Evolutionary conservation across 2,888 invertebrate genomes (phyloP).

Genomic region (Chrysotoxum bicinctum): DNA sequence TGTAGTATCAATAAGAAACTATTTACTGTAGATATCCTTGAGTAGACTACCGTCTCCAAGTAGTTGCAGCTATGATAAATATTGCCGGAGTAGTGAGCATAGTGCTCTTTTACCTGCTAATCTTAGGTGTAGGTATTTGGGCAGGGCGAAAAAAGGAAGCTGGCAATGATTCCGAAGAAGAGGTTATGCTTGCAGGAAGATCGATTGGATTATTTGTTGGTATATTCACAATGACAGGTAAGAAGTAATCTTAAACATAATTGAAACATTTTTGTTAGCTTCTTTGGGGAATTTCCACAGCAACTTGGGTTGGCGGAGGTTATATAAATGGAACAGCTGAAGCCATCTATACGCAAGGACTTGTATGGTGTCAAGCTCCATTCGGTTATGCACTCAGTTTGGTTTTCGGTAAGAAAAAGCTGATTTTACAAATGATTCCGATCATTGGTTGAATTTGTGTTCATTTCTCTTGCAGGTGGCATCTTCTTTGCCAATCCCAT

Average conservation of each 20-base stretch:
- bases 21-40: slow-evolving; percentile 16
- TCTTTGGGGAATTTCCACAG: slow-evolving; percentile 82
- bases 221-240: slow-evolving; percentile 99
- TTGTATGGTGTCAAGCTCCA: slow-evolving; percentile 99
- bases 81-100: slow-evolving; percentile 96
- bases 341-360: slow-evolving; percentile 94
- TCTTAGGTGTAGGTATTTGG: slow-evolving; percentile 98
- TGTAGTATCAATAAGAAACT: slow-evolving; percentile 45
- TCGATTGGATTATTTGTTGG: slow-evolving; percentile 98
- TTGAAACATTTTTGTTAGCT: slow-evolving; percentile 12
- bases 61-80: slow-evolving; percentile 88
- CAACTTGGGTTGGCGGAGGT: slow-evolving; percentile 99
- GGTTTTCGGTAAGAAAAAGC: slow-evolving; percentile 89
- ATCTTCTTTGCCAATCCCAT: slow-evolving; percentile 99
- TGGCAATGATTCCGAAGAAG: slow-evolving; percentile 95
- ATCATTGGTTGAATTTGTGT: not conserved
- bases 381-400: slow-evolving; percentile 98
- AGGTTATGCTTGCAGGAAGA: slow-evolving; percentile 98
- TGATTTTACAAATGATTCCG: not conserved
- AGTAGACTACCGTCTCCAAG: slow-evolving; percentile 7
- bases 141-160: slow-evolving; percentile 95
- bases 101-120: slow-evolving; percentile 96
- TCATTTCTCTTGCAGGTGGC: slow-evolving; percentile 86
- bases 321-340: slow-evolving; percentile 99
- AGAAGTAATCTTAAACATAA: slow-evolving; percentile 55